Evolutionary conservation across 2,888 invertebrate species (phyloP).

Genomic region (Sinhomidia bicolor): DNA sequence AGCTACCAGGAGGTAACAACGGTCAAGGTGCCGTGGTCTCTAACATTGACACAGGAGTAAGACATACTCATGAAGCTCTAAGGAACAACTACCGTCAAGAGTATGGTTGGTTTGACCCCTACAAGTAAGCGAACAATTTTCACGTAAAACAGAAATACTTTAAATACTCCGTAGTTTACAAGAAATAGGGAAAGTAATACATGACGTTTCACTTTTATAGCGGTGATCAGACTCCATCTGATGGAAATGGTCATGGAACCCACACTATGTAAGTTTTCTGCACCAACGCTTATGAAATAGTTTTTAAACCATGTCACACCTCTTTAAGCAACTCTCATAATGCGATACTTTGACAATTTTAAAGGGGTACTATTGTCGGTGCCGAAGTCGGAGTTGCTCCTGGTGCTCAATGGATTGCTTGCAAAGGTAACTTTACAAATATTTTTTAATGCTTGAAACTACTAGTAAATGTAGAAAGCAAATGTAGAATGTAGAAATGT

Average conservation of each 20-base stretch:
- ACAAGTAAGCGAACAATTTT: neutral
- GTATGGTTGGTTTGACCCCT: slow-evolving; percentile 69
- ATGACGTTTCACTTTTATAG: no score
- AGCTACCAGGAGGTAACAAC: slow-evolving; percentile 54
- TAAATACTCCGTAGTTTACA: no score
- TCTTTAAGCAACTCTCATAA: no score
- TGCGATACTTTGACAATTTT: neutral
- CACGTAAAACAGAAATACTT: neutral
- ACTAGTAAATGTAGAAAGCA: no score
- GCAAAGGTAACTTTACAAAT: neutral
- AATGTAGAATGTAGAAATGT: no score
- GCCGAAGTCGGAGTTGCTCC: slow-evolving; percentile 62
- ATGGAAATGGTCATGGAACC: slow-evolving; percentile 55
- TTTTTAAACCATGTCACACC: no score
- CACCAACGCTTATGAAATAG: neutral
- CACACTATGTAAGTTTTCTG: slow-evolving; percentile 15
- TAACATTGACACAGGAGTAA: slow-evolving; percentile 53
- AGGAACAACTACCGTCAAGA: neutral
- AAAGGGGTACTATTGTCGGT: slow-evolving; percentile 59
- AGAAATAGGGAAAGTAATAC: no score
- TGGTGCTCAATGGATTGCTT: slow-evolving; percentile 49
- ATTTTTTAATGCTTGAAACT: neutral
- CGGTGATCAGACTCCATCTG: no score
- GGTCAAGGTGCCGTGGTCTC: slow-evolving; percentile 51
- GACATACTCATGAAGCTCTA: slow-evolving; percentile 50